Base-by-base conservation (phyloP, 2,797 vertebrate species). In the Notamacropus eugenii region DNA sequence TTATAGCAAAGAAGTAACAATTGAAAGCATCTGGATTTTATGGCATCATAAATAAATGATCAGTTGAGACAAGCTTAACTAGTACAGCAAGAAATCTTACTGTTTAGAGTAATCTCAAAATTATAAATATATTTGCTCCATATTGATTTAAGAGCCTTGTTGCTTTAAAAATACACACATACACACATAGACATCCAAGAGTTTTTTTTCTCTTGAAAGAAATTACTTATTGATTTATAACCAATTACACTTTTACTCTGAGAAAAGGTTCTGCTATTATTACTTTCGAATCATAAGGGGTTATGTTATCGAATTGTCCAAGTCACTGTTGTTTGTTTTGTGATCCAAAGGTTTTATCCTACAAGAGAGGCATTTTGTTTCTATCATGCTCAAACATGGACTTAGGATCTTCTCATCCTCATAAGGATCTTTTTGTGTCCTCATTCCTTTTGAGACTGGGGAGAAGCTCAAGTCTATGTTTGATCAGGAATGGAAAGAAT, bases 161-260 rank as follows among this genome's bases (percentile, higher is more conserved):
- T 95, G 55, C 95, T 98, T 98, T 62, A 92, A 96, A 94, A 93
- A 97, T 91, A 95, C 50, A 40, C 54, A 90, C 90, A 93, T 93
- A 97, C 91, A 96, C 94, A 95, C 97, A 94, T 92, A 97, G 93
- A 56, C 90, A 95, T 95, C 54, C 28, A 96, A 96, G 59, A 93
- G 6, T 8, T 92, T 95, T 96, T 97, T 97, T 97, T 98, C 93
- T 98, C 94, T 95, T 94, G 94, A 97, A 97, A 98, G 90, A 98
- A 98, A 98, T 98, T 98, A 96, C 97, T 97, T 99, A 98, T 98
- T 98, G 98, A 98, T 99, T 98, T 90, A 95, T 98, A 97, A 96
- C 96, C 97, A 98, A 95, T 98, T 99, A 98, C 40, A 97, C 97
- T 98, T 98, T 98, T 97, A 97, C 92, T 94, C 96, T 97, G 92